These are phyloP conservation scores for Microctenopoma lineatum DNA, from an alignment of 2,797 vertebrate genomes.

Conservation along the genomic window DNA sequence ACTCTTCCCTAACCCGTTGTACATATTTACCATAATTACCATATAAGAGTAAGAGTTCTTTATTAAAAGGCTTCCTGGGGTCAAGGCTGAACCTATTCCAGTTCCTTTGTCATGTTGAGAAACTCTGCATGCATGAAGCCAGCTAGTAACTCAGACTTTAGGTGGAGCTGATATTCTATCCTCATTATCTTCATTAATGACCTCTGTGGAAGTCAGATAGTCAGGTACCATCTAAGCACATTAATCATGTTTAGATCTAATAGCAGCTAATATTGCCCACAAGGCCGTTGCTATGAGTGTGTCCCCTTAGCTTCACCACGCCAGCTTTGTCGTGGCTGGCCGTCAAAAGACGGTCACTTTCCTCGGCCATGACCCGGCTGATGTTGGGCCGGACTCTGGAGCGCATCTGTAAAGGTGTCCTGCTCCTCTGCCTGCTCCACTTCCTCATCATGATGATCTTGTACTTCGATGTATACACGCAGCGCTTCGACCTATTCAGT, in stretches of 20 bases:
- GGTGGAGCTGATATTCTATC: slow-evolving; percentile 20
- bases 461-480: slow-evolving; percentile 97
- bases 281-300: slow-evolving; percentile 60
- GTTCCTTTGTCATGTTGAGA: slow-evolving; percentile 59
- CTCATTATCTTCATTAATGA: slow-evolving; percentile 29
- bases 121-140: slow-evolving; percentile 26
- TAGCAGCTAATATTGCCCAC: slow-evolving; percentile 26
- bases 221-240: slow-evolving; percentile 24
- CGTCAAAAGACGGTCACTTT: slow-evolving; percentile 61
- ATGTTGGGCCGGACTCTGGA: slow-evolving; percentile 98
- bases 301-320: slow-evolving; percentile 72
- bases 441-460: slow-evolving; percentile 98
- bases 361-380: slow-evolving; percentile 98
- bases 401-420: slow-evolving; percentile 98
- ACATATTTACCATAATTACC: background rate
- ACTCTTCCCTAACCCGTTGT: background rate
- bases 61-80: background rate
- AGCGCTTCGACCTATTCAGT: slow-evolving; percentile 98
- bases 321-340: slow-evolving; percentile 72
- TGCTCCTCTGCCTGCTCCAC: slow-evolving; percentile 97
- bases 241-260: slow-evolving; percentile 42
- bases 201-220: slow-evolving; percentile 47
- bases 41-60: background rate
- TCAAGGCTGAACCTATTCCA: slow-evolving; percentile 10
- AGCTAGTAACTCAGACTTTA: slow-evolving; percentile 19